Evolutionary conservation across 2,113 vertebrate genomes (phyloP), one percentile per base, ranked within the genome.

Genomic region (Corythoichthys intestinalis): DNA sequence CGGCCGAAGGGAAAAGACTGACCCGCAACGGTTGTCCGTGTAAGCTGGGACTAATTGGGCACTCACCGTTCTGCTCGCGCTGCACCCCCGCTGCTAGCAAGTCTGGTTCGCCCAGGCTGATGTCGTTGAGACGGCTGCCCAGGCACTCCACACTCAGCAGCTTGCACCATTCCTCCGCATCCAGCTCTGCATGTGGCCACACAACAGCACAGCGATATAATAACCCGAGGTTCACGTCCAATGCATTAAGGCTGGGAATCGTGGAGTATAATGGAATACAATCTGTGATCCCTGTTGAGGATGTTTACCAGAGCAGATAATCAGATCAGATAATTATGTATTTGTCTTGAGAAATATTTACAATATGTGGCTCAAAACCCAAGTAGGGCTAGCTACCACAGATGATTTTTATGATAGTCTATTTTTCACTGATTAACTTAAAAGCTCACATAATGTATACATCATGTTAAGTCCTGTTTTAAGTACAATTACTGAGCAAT

Each of bases 111-210:
- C 97, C 97, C 14, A 98, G 95, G 85, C 97, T 98, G 92, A 99
- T 98, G 87, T 98, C 97, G 81, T 98, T 98, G 71, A 98, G 93
- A 63, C 96, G 91, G 76, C 94, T 95, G 85, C 95, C 96, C 82
- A 99, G 90, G 80, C 96, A 98, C 89, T 98, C 97, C 90, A 96
- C 86, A 73, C 95, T 98, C 76, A 99, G 94, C 75, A 97, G 94
- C 76, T 98, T 99, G 85, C 95, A 99, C 97, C 97, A 99, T 72
- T 98, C 97, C 85, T 99, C 97, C 0, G 97, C 97, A 83, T 99
- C 97, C 83, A 98, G 90, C 86, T 99, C 97, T 99, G 90, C 74
- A 72, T 60, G 72, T 37, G 87, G 20, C 46, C 35, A 58, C 71
- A 81, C 74, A 81, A 63, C 20, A 35, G 59, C 57, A 77, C 72